These are phyloP conservation scores for Merodon equestris DNA, from an alignment of 2,888 invertebrate species.

Conservation along the genomic window DNA sequence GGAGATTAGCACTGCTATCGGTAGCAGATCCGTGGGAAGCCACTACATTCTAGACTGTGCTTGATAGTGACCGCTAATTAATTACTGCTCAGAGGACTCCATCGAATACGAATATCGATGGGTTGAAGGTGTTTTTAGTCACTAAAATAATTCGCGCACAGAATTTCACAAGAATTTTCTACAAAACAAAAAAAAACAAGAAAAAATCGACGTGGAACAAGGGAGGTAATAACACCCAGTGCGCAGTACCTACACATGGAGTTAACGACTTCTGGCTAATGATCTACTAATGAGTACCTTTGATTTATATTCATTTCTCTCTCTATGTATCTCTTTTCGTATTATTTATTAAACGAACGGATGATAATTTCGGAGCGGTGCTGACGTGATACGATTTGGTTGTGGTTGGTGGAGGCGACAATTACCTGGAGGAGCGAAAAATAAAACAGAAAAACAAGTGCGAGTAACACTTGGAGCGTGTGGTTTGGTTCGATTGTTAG, in stretches of 20 bases:
- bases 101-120: slow-evolving; percentile 15
- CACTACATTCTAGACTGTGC: not conserved
- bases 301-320: slow-evolving; percentile 4
- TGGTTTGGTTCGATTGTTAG: not conserved
- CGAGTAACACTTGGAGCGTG: not conserved
- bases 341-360: slow-evolving; percentile 13
- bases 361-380: slow-evolving; percentile 23
- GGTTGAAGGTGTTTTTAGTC: not conserved
- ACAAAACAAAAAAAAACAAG: slow-evolving; percentile 15
- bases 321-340: too few species aligned
- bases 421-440: slow-evolving; percentile 9
- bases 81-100: not conserved
- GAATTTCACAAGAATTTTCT: slow-evolving; percentile 13
- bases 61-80: not conserved
- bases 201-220: too few species aligned
- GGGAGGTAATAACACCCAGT: not conserved
- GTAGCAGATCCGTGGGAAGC: too few species aligned
- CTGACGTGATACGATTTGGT: slow-evolving; percentile 27
- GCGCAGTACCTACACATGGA: not conserved
- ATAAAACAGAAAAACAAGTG: not conserved
- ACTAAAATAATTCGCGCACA: not conserved
- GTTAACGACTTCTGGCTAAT: slow-evolving; percentile 40
- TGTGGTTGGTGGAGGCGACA: not conserved
- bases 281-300: slow-evolving; percentile 40
- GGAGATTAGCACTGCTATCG: too few species aligned